These are phyloP conservation scores for Leptinotarsa lineolata DNA, from an alignment of 1,140 invertebrate genomes.

Conservation along the genomic window DNA sequence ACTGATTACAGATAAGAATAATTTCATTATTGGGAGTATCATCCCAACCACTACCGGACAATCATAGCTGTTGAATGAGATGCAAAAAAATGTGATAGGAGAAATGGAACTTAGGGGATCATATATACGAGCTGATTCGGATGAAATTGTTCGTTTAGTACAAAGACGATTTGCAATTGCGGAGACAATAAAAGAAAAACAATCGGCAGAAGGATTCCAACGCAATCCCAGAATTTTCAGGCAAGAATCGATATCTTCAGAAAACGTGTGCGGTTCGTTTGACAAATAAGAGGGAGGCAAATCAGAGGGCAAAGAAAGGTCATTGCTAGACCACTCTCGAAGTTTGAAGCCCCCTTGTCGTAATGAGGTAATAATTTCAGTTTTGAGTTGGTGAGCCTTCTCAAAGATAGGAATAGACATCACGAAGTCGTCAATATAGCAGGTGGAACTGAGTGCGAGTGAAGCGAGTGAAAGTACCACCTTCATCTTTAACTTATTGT, in stretches of 20 bases:
- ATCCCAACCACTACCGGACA: constrained; percentile 24
- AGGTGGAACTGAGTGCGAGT: background rate
- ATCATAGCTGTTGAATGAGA: constrained; percentile 19
- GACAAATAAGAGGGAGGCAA: constrained; percentile 10
- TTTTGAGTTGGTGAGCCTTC: background rate
- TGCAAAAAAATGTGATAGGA: constrained; percentile 9
- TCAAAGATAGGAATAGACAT: background rate
- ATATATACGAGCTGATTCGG: constrained; percentile 9
- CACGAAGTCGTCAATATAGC: constrained; percentile 21
- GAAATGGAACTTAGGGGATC: constrained; percentile 21
- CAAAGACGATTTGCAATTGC: no score
- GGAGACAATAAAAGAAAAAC: no score
- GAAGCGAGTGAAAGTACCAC: background rate
- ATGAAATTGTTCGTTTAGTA: constrained; percentile 18
- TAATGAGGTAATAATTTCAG: constrained; percentile 37
- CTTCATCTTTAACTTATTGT: constrained; percentile 21
- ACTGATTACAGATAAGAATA: background rate
- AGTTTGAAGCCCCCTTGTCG: constrained; percentile 38
- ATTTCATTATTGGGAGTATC: constrained; percentile 5
- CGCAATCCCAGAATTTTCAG: no score
- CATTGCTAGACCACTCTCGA: constrained; percentile 46
- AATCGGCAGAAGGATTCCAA: no score
- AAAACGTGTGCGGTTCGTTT: background rate
- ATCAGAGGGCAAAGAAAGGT: constrained; percentile 22
- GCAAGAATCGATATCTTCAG: background rate